These are phyloP conservation scores for Cygnus atratus DNA, from an alignment of 2,113 vertebrate genomes.

Conservation along the genomic window DNA sequence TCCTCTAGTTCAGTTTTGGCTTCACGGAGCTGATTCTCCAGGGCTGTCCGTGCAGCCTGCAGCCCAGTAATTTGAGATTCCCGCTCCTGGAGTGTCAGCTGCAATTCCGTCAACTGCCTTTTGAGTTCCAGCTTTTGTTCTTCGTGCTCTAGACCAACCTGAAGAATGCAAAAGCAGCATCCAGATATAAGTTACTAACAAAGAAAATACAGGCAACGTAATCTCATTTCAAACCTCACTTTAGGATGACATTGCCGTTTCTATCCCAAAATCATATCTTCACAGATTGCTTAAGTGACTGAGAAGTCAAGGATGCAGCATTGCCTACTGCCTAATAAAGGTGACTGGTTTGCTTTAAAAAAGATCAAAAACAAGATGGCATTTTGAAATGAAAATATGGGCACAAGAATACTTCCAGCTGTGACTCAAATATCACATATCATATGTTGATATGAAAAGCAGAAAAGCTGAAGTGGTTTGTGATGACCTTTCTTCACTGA, in stretches of 20 bases:
- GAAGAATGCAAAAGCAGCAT: background rate
- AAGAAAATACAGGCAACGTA: background rate
- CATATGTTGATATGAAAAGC: background rate
- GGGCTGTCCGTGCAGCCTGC: constrained; percentile 87
- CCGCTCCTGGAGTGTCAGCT: constrained; percentile 92
- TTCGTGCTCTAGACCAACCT: constrained; percentile 94
- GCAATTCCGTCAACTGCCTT: constrained; percentile 92
- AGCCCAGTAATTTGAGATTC: constrained; percentile 92
- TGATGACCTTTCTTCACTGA: background rate
- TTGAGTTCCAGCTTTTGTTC: constrained; percentile 96
- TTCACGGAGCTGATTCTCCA: constrained; percentile 93
- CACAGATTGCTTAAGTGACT: background rate
- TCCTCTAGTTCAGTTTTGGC: constrained; percentile 97
- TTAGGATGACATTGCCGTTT: background rate
- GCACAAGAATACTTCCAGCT: background rate
- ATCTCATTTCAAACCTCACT: background rate
- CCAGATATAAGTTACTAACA: background rate
- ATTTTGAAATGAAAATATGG: background rate
- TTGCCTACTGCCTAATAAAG: background rate
- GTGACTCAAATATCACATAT: background rate
- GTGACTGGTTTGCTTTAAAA: background rate
- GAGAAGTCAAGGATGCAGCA: background rate
- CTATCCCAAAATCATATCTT: background rate
- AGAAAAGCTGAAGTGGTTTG: background rate
- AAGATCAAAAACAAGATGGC: background rate